phyloP scores from a whole-genome alignment of 2,888 invertebrate genomes.

The Dynastes hyllus region DNA sequence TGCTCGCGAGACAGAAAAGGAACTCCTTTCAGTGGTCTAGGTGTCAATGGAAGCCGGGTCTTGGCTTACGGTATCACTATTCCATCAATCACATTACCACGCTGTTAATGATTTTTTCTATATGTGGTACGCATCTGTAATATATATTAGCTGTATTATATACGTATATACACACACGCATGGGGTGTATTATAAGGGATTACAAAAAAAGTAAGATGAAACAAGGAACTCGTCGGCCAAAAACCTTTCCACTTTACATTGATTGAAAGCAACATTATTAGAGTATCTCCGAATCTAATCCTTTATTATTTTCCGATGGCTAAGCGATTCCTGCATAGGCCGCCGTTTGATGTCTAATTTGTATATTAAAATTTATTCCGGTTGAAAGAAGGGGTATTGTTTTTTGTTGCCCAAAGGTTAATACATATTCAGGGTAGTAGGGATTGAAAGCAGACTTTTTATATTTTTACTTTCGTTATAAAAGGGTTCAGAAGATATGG shows the following conservation, averaged over 20 bases:
- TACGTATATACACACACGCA: neutral
- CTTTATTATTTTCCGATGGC: slow-evolving; percentile 40
- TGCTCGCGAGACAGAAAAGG: slow-evolving; percentile 27
- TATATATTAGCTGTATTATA: slow-evolving; percentile 27
- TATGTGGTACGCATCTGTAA: slow-evolving; percentile 18
- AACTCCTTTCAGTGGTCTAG: slow-evolving; percentile 31
- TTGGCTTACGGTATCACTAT: slow-evolving; percentile 34
- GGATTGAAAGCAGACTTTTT: neutral
- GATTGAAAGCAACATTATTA: slow-evolving; percentile 48
- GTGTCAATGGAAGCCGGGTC: slow-evolving; percentile 34
- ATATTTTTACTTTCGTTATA: neutral
- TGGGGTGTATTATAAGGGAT: slow-evolving; percentile 24
- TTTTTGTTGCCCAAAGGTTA: slow-evolving; percentile 20
- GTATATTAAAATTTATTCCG: slow-evolving; percentile 43
- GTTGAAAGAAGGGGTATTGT: slow-evolving; percentile 33
- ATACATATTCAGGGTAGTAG: slow-evolving; percentile 31
- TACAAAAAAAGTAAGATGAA: slow-evolving; percentile 16
- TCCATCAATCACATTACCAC: slow-evolving; percentile 44
- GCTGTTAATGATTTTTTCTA: slow-evolving; percentile 37
- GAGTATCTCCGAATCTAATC: slow-evolving; percentile 42
- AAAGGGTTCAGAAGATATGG: neutral
- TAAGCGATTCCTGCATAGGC: slow-evolving; percentile 28
- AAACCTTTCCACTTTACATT: slow-evolving; percentile 42
- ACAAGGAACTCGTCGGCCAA: neutral
- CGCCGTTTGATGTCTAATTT: slow-evolving; percentile 40